Evolutionary conservation across 2,797 vertebrate species (phyloP), one percentile per base, ranked within the genome.

Genomic region (Sebastiscus albofasciatus): DNA sequence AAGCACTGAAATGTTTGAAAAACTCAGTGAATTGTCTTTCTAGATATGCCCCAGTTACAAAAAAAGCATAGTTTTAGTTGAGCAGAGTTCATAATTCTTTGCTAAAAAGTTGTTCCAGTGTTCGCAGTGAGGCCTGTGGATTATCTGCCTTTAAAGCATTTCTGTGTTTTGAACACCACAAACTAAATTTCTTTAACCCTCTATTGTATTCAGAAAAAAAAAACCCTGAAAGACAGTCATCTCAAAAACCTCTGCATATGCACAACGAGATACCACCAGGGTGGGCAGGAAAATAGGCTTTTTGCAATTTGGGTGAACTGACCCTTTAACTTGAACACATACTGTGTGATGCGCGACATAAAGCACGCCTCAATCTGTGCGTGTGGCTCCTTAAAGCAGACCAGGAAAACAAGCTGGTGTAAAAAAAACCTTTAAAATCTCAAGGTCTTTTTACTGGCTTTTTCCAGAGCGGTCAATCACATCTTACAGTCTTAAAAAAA

Each of bases 301-400:
- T 60, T 20, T 18, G 14, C 7, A 36, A 68, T 34, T 62, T 24
- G 2, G 24, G n/a, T 27, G 27, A 72, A 68, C 27, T 64, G 59
- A 65, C 8, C 26, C n/a, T 65, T 74, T 65, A 74, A 16, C 20
- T n/a, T 72, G n/a, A 73, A 55, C 64, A 67, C 33, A 56, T 10
- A 61, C 4, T 61, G 26, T 54, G 26, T 42, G 36, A 20, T 14
- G 52, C 39, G 20, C 39, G 20, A 9, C 54, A 61, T 20, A n/a
- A n/a, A 66, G 14, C 12, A 46, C 9, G 4, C 10, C 12, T 52
- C 29, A 49, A 34, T 52, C 13, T 58, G 34, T 56, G 12, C 1
- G 12, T 49, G n/a, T 22, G 10, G 5, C 20, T 22, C 13, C 34
- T 65, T 55, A 36, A 14, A 26, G 4, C 16, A 62, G 2, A 68